Base-by-base conservation (phyloP, 1,140 invertebrate genomes). In the Lepidotrigona ventralis region DNA sequence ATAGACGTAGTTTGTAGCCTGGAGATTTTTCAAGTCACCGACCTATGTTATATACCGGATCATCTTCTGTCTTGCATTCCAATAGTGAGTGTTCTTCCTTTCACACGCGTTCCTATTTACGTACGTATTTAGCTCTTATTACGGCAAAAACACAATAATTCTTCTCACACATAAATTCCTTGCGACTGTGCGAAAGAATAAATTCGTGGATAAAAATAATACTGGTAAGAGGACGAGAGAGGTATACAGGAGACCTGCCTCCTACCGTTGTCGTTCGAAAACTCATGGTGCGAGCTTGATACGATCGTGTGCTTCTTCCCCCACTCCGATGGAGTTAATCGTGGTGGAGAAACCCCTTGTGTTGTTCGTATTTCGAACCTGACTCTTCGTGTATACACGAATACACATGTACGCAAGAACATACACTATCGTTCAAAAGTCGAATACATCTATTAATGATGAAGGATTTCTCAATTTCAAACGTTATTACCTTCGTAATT, bases 201-300 rank as follows among this genome's bases (percentile, higher is more conserved):
- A 75, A 72, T 60, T 53, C 19, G n/a, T n/a, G 29, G 19, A 54
- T 54, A 53, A 64, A 81, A 75, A 63, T 72, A 81, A 58, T 79
- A 53, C 53, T n/a, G 11, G 58, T 4, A 11, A 53, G 23, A 26
- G 23, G 6, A 74, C 23, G n/a, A 58, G 39, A 46, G 56, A 68
- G 23, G 23, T 39, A 14, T n/a, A 73, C 63, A 64, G 58, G 63
- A 81, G 88, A 90, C 54, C 88, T 75, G 71, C 75, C 88, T 88
- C 88, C 81, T 84, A 68, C 78, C 84, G 88, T 87, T 89, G 88
- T 83, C 85, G 88, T 86, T 75, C 86, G 88, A 89, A 90, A 90
- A 90, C 89, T 90, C 89, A 85, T 89, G 88, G 75, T 74, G 85
- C 78, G 84, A 86, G 82, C 86, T 83, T 85, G 82, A 86, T 83